Evolutionary conservation across 2,888 invertebrate species (phyloP), one percentile per base, ranked within the genome.

Genomic region (Anorthoa munda): DNA sequence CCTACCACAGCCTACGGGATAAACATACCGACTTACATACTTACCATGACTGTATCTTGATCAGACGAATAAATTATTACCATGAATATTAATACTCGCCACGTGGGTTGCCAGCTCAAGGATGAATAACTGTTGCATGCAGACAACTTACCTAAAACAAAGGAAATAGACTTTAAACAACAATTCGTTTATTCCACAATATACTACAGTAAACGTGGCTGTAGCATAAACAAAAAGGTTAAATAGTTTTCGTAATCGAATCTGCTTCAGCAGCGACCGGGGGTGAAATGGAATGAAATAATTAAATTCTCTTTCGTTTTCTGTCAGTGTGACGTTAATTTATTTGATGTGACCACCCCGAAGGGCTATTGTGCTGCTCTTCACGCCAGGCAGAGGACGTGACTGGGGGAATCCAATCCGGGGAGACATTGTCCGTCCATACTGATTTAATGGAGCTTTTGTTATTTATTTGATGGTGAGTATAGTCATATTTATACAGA

Each of bases 101-200:
- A 91, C 90, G 90, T 91, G 91, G 90, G 89, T 69, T 84, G 77
- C 82, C 56, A 59, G 79, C 85, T 87, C 90, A 89, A 89, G 88
- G 89, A 86, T 89, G 85, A 81, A 84, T 81, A 83, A 74, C 81
- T 80, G 83, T 85, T 81, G 66, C 58, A 82, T 73, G 75, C 81
- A 77, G 83, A 82, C 81, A 83, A 75, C 94, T 94, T 94, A 95
- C 95, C 94, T 94, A 90, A 88, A 94, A 95, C 93, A 94, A 95
- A 93, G 86, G 81, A 91, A 85, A 91, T 77, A 72, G 61, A 75
- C 77, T 71, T 71, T 85, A 67, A 76, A 80, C 77, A 84, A 77
- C 60, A 77, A 66, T 69, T 71, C 46, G 72, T 48, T 64, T 61
- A 77, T 60, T 74, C 51, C 18, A 72, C 53, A 67, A 48, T 60